phyloP scores from a whole-genome alignment of 2,888 invertebrate species.

The Caradrina clavipalpis region DNA sequence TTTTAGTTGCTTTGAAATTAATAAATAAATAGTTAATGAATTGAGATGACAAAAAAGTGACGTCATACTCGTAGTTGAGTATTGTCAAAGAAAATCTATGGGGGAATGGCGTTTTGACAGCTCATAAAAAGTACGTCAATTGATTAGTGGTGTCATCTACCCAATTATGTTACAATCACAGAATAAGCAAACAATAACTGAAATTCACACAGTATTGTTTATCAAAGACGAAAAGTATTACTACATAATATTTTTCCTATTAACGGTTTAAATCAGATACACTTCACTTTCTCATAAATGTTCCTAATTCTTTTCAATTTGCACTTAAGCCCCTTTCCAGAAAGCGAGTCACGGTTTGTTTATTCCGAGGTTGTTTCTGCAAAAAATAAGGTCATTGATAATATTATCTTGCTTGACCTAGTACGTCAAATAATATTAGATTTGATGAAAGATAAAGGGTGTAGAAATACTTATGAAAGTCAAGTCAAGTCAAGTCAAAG shows the following conservation, averaged over 20 bases:
- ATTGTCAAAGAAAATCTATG: too few species aligned
- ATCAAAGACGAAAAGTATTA: background rate
- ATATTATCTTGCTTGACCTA: slow-evolving; percentile 29
- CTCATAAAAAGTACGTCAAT: too few species aligned
- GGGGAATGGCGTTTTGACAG: too few species aligned
- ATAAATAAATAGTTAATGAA: too few species aligned
- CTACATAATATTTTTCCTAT: slow-evolving; percentile 30
- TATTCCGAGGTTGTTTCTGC: slow-evolving; percentile 55
- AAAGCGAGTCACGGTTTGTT: slow-evolving; percentile 70
- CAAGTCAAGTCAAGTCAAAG: too few species aligned
- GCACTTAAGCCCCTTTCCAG: slow-evolving; percentile 67
- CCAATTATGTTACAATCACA: background rate
- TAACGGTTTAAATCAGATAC: slow-evolving; percentile 32
- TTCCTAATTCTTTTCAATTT: slow-evolving; percentile 74
- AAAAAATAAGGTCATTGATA: slow-evolving; percentile 51
- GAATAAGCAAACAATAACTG: background rate
- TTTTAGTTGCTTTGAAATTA: too few species aligned
- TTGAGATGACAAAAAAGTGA: too few species aligned
- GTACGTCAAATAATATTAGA: slow-evolving; percentile 24
- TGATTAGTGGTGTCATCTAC: too few species aligned
- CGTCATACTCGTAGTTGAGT: too few species aligned
- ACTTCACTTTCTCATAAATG: slow-evolving; percentile 54
- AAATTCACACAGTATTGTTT: background rate
- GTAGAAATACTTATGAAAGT: too few species aligned
- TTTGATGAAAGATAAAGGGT: background rate